Conservation (phyloP, 1,140 invertebrate species). For the Radopholus similis region DNA sequence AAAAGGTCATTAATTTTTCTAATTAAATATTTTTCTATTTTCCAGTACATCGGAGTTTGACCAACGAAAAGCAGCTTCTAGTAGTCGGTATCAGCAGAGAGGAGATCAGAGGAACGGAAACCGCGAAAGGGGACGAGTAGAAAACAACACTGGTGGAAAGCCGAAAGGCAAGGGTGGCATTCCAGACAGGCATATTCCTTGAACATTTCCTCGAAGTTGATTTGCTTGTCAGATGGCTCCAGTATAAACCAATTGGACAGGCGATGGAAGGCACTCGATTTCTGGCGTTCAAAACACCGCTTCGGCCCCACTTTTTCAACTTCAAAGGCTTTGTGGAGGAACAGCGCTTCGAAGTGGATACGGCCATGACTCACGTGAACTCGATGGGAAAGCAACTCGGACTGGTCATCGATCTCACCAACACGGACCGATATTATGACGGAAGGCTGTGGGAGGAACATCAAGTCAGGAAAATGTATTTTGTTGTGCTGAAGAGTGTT, state of each 20-base stretch:
- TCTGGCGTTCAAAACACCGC: constrained; percentile 73
- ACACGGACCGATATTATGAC: constrained; percentile 69
- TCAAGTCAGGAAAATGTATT: neutral
- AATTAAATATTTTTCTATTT: no score
- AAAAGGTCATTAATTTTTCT: no score
- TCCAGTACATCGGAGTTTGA: no score
- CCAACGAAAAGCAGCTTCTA: no score
- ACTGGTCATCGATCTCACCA: constrained; percentile 70
- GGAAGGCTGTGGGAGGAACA: constrained; percentile 3
- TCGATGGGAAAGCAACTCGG: constrained; percentile 63
- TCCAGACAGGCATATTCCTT: no score
- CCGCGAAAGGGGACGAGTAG: no score
- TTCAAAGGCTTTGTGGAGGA: neutral
- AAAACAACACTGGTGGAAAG: no score
- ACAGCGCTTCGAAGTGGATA: constrained; percentile 10
- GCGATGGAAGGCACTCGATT: constrained; percentile 70
- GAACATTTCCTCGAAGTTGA: no score
- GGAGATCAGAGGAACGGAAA: no score
- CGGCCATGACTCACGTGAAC: neutral
- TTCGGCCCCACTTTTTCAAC: constrained; percentile 61
- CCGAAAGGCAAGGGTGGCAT: no score
- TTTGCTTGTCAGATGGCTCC: constrained; percentile 13
- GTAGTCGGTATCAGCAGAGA: no score
- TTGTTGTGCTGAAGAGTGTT: no score
- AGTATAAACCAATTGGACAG: constrained; percentile 64